Evolutionary conservation across 2,113 vertebrate genomes (phyloP).

Genomic region (Asarcornis scutulata): DNA sequence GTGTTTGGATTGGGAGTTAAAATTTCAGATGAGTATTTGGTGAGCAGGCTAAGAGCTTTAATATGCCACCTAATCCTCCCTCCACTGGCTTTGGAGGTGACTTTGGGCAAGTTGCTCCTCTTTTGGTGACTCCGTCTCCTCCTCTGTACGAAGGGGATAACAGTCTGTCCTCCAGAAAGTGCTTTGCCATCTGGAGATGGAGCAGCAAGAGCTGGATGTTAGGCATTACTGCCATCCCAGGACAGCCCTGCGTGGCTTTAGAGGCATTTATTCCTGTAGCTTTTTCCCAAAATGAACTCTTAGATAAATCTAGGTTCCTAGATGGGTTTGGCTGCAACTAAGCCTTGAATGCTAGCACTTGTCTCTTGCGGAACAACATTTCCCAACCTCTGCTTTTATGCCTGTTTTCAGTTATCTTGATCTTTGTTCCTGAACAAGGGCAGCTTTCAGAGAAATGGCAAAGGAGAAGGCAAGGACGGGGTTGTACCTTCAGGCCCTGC

Average conservation of each 20-base stretch:
- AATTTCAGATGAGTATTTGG: neutral
- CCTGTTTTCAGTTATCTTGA: neutral
- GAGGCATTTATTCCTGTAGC: neutral
- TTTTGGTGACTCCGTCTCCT: neutral
- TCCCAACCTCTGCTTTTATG: neutral
- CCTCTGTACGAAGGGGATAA: neutral
- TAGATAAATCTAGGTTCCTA: neutral
- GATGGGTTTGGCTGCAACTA: neutral
- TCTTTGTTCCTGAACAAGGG: slow-evolving; percentile 5
- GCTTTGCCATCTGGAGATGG: neutral
- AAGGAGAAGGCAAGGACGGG: neutral
- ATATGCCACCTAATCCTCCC: neutral
- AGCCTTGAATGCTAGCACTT: neutral
- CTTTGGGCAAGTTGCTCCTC: neutral
- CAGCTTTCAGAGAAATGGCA: neutral
- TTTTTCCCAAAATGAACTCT: neutral
- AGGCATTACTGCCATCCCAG: neutral
- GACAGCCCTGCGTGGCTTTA: neutral
- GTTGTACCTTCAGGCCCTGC: neutral
- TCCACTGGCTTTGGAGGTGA: neutral
- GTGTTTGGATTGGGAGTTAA: slow-evolving; percentile 25
- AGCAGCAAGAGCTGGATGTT: neutral
- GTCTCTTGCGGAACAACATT: neutral
- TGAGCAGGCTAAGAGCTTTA: neutral
- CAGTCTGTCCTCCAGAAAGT: neutral